Evolutionary conservation across 2,888 invertebrate genomes (phyloP), one percentile per base, ranked within the genome.

Genomic region (Hydrotaea diabolus): DNA sequence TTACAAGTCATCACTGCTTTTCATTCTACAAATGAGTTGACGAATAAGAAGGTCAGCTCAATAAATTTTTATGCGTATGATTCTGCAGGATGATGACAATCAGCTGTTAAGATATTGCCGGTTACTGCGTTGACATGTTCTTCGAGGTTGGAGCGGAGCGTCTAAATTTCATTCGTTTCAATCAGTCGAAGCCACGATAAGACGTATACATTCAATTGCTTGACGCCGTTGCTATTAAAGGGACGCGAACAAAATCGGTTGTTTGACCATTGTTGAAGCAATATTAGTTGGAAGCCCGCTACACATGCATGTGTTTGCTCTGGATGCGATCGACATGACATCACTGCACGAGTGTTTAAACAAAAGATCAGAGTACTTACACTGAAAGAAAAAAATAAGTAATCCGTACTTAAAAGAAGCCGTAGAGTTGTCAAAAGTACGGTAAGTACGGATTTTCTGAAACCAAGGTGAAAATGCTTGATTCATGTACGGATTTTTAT

Each of bases 11-110:
- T 69, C 31, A 76, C 77, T 84, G 62, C 57, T 77, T 80, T 26
- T 78, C 57, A 69, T 69, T 69, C 46, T 74, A 77, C 69, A 77
- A 76, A 31, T 81, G 17, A 81, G 9, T 81, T 81, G 5, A 79
- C 62, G 77, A 59, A 64, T 69, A 84, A 77, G 80, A 80, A 80
- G n/a, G n/a, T n/a, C n/a, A n/a, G n/a, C n/a, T n/a, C n/a, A n/a
- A n/a, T n/a, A n/a, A n/a, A n/a, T n/a, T 59, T 64, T 75, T 78
- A 78, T 81, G 78, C 72, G 43, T 73, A 81, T 85, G 73, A 74
- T 76, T 75, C 79, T 64, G 23, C 69, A 77, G 74, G 55, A 84
- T 69, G 23, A 64, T 72, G 76, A 79, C 71, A 83, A 83, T 49
- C 72, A 84, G 62, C 53, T 80, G 49, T 53, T 80, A 59, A 72